phyloP scores from a whole-genome alignment of 1,140 invertebrate genomes.

The Frieseomelitta varia region DNA sequence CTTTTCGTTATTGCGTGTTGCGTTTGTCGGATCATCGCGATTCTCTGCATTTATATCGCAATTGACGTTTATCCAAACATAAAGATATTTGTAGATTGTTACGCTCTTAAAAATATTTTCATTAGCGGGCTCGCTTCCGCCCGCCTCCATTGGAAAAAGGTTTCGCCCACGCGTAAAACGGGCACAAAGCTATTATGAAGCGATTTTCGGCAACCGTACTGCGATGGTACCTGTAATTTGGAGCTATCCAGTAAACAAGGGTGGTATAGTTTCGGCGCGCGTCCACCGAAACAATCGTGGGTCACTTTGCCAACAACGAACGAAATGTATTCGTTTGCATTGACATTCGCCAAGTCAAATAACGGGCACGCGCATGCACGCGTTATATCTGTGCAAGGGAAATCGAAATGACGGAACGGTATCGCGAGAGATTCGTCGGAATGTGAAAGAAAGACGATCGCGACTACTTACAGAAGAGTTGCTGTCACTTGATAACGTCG shows the following conservation, averaged over 20 bases:
- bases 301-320: slow-evolving; percentile 58
- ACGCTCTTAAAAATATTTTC: slow-evolving; percentile 1
- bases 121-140: neutral
- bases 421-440: neutral
- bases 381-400: neutral
- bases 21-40: slow-evolving; percentile 3
- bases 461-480: slow-evolving; percentile 14
- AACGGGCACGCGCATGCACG: slow-evolving; percentile 36
- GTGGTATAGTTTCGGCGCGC: slow-evolving; percentile 33
- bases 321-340: slow-evolving; percentile 59
- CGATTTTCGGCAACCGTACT: slow-evolving; percentile 16
- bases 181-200: slow-evolving; percentile 3
- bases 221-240: slow-evolving; percentile 32
- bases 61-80: neutral
- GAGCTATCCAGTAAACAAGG: slow-evolving; percentile 47
- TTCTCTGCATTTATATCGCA: neutral
- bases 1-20: neutral
- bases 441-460: neutral
- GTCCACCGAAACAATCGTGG: slow-evolving; percentile 49
- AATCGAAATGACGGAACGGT: slow-evolving; percentile 5
- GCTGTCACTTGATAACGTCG: slow-evolving; percentile 15
- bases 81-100: neutral
- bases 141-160: neutral
- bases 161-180: neutral
- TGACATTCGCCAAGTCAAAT: slow-evolving; percentile 57